These are phyloP conservation scores for Drosophila aff. DNA, from an alignment of 1,140 invertebrate species.

Conservation along the genomic window DNA sequence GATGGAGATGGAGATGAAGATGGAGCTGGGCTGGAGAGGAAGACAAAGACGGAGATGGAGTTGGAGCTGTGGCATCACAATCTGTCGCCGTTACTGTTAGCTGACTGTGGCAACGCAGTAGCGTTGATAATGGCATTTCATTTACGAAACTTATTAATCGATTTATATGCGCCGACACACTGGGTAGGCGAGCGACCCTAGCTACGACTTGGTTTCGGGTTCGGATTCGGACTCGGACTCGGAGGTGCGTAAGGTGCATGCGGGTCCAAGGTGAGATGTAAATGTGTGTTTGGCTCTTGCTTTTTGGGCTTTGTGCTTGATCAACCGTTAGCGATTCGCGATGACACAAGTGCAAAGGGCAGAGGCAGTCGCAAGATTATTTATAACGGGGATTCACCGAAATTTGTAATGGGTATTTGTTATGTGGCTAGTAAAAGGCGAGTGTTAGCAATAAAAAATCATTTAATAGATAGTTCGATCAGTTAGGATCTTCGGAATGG, in stretches of 20 bases:
- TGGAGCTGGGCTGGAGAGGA: neutral
- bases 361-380: neutral
- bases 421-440: neutral
- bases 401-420: neutral
- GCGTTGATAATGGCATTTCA: slow-evolving; percentile 71
- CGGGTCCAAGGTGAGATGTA: slow-evolving; percentile 71
- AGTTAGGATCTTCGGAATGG: neutral
- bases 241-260: slow-evolving; percentile 24
- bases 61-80: slow-evolving; percentile 41
- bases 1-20: neutral
- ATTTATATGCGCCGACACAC: slow-evolving; percentile 76
- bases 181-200: slow-evolving; percentile 34
- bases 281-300: slow-evolving; percentile 28
- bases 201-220: slow-evolving; percentile 4
- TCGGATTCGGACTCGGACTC: slow-evolving; percentile 37
- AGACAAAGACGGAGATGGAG: neutral
- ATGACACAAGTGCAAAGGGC: slow-evolving; percentile 49
- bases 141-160: slow-evolving; percentile 81
- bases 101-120: slow-evolving; percentile 39
- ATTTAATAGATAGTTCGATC: neutral
- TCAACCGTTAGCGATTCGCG: slow-evolving; percentile 55
- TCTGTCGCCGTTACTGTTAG: slow-evolving; percentile 28
- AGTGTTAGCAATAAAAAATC: neutral
- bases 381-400: slow-evolving; percentile 2
- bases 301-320: slow-evolving; percentile 29